These are phyloP conservation scores for Apolygus lucorum DNA, from an alignment of 1,140 invertebrate species.

Conservation along the genomic window DNA sequence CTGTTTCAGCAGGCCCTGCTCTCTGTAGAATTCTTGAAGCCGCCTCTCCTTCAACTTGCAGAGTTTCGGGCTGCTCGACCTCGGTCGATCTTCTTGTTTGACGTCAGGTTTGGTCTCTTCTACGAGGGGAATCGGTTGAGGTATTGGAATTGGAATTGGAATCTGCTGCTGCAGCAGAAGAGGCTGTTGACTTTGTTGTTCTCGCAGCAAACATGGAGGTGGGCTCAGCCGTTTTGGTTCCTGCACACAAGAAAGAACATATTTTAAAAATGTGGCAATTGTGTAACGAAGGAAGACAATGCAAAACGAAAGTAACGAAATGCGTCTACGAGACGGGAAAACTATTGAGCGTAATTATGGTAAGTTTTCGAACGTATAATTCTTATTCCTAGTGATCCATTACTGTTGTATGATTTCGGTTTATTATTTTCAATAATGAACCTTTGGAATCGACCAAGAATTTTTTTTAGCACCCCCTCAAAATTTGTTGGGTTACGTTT, in stretches of 20 bases:
- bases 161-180: neutral
- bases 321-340: no score
- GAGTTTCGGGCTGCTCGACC: conserved; percentile 11
- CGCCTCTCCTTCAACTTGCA: conserved; percentile 32
- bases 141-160: neutral
- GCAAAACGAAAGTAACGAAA: no score
- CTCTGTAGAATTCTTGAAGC: conserved; percentile 33
- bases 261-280: no score
- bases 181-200: neutral
- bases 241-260: conserved; percentile 12
- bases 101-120: conserved; percentile 15
- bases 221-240: conserved; percentile 16
- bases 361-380: no score
- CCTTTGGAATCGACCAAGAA: no score
- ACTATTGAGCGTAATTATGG: no score
- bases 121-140: neutral
- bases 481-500: no score
- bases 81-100: neutral
- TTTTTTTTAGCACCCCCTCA: no score
- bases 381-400: no score
- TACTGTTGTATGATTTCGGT: no score
- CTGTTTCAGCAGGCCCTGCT: conserved; percentile 23
- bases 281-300: no score
- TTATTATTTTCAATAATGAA: no score
- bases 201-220: neutral